phyloP scores from a whole-genome alignment of 2,113 vertebrate species.

The Pterocles orientalis region DNA sequence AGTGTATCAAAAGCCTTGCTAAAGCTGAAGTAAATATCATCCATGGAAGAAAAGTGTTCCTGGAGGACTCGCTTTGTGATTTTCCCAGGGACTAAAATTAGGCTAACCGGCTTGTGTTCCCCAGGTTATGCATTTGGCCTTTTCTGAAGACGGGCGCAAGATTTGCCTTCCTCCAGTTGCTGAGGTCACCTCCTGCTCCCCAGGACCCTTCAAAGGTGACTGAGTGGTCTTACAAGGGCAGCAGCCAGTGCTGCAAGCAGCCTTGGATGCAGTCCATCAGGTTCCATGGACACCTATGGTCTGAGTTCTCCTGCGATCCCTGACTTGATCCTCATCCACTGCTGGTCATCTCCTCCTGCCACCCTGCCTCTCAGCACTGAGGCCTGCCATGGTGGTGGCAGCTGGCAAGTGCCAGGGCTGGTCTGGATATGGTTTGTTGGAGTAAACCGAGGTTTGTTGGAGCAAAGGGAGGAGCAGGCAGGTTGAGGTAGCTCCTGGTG shows the following conservation, averaged over 20 bases:
- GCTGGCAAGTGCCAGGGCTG: neutral
- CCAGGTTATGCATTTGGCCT: neutral
- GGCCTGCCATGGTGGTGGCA: neutral
- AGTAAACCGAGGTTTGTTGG: neutral
- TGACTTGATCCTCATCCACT: neutral
- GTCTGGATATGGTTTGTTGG: neutral
- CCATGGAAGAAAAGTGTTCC: neutral
- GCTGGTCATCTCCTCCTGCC: neutral
- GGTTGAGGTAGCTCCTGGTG: neutral
- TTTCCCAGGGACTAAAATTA: neutral
- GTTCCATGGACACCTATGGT: neutral
- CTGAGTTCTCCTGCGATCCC: neutral
- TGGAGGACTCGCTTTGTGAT: neutral
- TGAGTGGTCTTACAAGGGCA: neutral
- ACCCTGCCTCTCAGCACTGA: neutral
- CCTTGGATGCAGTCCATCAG: neutral
- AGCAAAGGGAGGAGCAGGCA: neutral
- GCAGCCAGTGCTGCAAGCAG: neutral
- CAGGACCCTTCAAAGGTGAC: neutral
- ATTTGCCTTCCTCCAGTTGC: neutral
- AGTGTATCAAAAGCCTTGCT: too few relatives aligned
- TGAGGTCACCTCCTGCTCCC: neutral
- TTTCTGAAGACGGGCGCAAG: neutral
- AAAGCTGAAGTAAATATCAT: neutral
- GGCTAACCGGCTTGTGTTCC: neutral